These are phyloP conservation scores for Labeo catla DNA, from an alignment of 2,113 vertebrate genomes.

Conservation along the genomic window DNA sequence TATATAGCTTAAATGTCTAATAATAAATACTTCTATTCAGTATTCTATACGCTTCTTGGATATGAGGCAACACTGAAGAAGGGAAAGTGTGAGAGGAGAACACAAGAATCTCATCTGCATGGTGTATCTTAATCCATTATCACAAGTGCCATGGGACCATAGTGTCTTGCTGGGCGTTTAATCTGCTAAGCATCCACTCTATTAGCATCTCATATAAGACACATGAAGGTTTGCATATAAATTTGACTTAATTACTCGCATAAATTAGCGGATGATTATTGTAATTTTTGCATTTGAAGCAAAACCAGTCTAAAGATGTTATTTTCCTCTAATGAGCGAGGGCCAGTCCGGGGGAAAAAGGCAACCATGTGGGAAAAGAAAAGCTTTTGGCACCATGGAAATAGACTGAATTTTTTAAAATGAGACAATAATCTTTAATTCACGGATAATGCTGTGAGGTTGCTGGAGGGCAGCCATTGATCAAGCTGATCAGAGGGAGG, in stretches of 20 bases:
- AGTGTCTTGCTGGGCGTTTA: conserved; percentile 50
- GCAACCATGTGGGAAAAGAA: conserved; percentile 13
- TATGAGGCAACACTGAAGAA: background rate
- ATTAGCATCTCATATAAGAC: conserved; percentile 55
- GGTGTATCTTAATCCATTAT: conserved; percentile 52
- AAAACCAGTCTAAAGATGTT: conserved; percentile 8
- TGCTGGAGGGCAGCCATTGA: conserved; percentile 54
- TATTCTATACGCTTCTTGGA: background rate
- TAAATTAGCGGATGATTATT: conserved; percentile 44
- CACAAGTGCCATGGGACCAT: conserved; percentile 37
- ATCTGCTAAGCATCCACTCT: conserved; percentile 51
- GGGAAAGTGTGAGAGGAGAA: background rate
- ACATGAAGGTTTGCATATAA: conserved; percentile 45
- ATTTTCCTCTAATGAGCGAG: conserved; percentile 8
- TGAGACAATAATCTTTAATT: conserved; percentile 52
- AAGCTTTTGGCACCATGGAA: conserved; percentile 22
- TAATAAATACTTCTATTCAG: background rate
- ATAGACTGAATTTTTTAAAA: conserved; percentile 42
- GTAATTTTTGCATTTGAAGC: conserved; percentile 25
- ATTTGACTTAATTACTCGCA: conserved; percentile 50
- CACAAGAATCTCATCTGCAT: background rate
- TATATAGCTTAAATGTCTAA: background rate
- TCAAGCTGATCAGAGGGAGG: conserved; percentile 48
- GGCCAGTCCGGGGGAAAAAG: background rate
- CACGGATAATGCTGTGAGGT: conserved; percentile 47